Conservation (phyloP, 2,797 vertebrate species). For the Sarcophilus harrisii region DNA sequence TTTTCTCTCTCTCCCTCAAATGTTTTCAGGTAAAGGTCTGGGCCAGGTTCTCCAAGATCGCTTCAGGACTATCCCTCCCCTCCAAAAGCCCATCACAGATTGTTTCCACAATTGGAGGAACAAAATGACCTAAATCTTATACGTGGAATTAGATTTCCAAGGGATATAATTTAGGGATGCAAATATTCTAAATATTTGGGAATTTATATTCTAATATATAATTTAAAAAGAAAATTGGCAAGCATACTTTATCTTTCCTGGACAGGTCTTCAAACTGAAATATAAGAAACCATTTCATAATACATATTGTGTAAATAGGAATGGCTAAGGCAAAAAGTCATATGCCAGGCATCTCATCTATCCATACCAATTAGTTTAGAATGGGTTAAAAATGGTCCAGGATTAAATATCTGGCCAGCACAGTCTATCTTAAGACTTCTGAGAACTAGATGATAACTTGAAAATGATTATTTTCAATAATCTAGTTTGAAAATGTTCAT, state of each 20-base stretch:
- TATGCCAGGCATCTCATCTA: neutral
- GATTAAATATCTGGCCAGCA: neutral
- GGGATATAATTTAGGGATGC: neutral
- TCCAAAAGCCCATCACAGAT: neutral
- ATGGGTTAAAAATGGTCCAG: neutral
- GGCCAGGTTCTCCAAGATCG: neutral
- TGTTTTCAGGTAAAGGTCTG: neutral
- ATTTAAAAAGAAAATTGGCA: neutral
- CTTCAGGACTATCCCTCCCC: neutral
- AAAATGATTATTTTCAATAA: neutral
- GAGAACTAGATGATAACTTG: neutral
- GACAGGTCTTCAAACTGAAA: slow-evolving; percentile 19
- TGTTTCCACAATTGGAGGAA: neutral
- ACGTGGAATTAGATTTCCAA: neutral
- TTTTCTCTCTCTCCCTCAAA: neutral
- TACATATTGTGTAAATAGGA: neutral
- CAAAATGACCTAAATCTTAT: neutral
- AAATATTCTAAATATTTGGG: neutral
- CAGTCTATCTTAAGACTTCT: neutral
- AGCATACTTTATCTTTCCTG: neutral
- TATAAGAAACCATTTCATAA: neutral
- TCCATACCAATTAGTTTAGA: neutral
- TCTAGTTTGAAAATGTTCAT: neutral
- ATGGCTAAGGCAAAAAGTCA: neutral
- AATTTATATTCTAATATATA: neutral